phyloP scores from a whole-genome alignment of 1,140 invertebrate genomes.

The Drosophila pandora region DNA sequence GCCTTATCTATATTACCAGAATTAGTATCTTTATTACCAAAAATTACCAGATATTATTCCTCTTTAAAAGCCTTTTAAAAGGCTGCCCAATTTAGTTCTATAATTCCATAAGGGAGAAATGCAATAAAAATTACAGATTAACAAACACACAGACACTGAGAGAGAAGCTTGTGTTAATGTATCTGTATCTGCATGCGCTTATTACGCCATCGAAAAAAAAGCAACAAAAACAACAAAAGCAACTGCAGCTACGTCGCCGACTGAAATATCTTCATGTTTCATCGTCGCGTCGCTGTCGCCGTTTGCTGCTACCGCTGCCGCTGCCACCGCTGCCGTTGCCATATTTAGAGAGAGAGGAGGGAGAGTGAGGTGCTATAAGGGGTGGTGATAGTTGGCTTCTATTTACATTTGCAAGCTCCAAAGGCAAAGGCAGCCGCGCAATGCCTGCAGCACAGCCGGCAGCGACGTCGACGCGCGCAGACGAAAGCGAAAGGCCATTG shows the following conservation, averaged over 20 bases:
- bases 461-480: conserved; percentile 57
- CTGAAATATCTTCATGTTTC: conserved; percentile 69
- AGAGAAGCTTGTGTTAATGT: background rate
- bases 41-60: too few relatives aligned
- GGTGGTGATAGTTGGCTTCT: conserved; percentile 40
- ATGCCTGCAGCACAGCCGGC: conserved; percentile 19
- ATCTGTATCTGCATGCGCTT: conserved; percentile 29
- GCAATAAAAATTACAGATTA: too few relatives aligned
- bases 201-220: conserved; percentile 67
- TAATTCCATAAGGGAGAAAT: too few relatives aligned
- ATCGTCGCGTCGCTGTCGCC: conserved; percentile 54
- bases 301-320: background rate
- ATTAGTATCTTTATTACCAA: too few relatives aligned
- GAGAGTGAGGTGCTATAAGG: background rate
- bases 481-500: conserved; percentile 84
- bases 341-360: conserved; percentile 10
- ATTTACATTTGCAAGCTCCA: conserved; percentile 62
- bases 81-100: too few relatives aligned
- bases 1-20: too few relatives aligned
- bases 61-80: too few relatives aligned
- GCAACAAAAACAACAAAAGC: conserved; percentile 25
- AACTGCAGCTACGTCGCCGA: conserved; percentile 49
- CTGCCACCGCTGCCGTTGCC: conserved; percentile 4
- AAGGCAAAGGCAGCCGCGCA: conserved; percentile 35
- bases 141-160: conserved; percentile 26